These are phyloP conservation scores for Thelaira solivaga DNA, from an alignment of 2,888 invertebrate species.

Conservation along the genomic window DNA sequence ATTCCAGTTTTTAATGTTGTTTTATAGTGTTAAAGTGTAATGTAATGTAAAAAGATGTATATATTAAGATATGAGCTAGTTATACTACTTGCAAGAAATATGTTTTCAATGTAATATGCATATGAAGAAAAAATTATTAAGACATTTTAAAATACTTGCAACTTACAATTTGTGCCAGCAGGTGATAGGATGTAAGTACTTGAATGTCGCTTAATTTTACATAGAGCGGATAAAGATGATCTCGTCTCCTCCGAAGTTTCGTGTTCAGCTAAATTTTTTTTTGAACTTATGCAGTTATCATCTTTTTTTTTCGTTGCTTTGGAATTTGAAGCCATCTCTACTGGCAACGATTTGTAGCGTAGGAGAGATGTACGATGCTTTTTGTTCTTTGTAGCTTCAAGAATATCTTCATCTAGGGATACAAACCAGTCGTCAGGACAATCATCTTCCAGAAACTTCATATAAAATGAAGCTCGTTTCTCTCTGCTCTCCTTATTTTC, in stretches of 20 bases:
- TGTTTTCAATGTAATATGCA: neutral
- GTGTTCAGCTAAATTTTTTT: neutral
- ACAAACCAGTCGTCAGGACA: slow-evolving; percentile 72
- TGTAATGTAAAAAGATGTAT: too few species aligned
- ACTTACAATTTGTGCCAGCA: slow-evolving; percentile 63
- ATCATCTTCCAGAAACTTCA: slow-evolving; percentile 74
- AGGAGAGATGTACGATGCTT: slow-evolving; percentile 71
- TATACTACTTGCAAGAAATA: neutral
- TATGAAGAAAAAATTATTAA: neutral
- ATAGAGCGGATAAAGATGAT: neutral
- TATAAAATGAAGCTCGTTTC: slow-evolving; percentile 71
- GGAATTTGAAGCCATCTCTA: neutral
- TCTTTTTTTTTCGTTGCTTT: too few species aligned
- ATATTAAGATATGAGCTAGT: too few species aligned
- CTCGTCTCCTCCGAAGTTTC: neutral
- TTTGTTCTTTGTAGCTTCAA: slow-evolving; percentile 68
- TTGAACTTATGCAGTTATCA: neutral
- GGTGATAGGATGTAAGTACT: slow-evolving; percentile 69
- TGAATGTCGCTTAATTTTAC: slow-evolving; percentile 71
- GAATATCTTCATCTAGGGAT: slow-evolving; percentile 70
- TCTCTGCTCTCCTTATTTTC: slow-evolving; percentile 53
- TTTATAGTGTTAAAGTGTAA: too few species aligned
- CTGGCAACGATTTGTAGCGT: slow-evolving; percentile 74
- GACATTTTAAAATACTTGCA: neutral
- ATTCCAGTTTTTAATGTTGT: too few species aligned